A percentile compares a stretch with the other conserved stretches of the same genome.
Evolutionary conservation across 2,888 invertebrate genomes (phyloP).

Genomic region (Brachyptera risi): DNA sequence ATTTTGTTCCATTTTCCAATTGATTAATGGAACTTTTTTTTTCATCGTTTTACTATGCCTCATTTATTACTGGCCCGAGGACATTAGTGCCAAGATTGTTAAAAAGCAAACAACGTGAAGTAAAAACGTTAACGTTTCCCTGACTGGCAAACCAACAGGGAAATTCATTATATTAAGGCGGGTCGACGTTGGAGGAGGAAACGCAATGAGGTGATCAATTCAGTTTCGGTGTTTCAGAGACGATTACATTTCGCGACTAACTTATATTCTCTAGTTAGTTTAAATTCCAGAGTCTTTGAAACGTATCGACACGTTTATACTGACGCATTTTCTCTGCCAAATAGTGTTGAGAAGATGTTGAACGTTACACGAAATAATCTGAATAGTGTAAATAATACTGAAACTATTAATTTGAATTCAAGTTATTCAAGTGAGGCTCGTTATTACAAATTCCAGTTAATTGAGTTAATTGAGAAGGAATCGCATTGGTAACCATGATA

Average conservation of each 20-base stretch:
- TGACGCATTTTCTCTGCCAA: too few relatives aligned
- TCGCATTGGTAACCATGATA: too few relatives aligned
- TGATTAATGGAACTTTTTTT: conserved; percentile 16
- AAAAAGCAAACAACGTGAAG: conserved; percentile 4
- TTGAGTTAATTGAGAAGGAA: too few relatives aligned
- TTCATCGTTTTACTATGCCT: neutral
- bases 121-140: neutral
- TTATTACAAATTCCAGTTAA: too few relatives aligned
- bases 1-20: neutral
- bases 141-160: neutral
- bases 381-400: too few relatives aligned
- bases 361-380: too few relatives aligned
- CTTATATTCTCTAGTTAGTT: neutral
- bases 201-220: neutral
- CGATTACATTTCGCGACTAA: neutral
- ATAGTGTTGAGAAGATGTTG: too few relatives aligned
- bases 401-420: too few relatives aligned
- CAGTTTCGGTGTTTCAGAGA: conserved; percentile 13
- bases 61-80: conserved; percentile 11
- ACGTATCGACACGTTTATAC: too few relatives aligned
- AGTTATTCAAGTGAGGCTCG: too few relatives aligned
- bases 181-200: neutral
- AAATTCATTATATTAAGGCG: conserved; percentile 1
- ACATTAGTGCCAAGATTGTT: conserved; percentile 17
- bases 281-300: too few relatives aligned